Percentiles rank a stretch among this genome's conserved stretches.
Conservation (phyloP, 1,140 invertebrate genomes). For the Harpegnathos saltator region DNA sequence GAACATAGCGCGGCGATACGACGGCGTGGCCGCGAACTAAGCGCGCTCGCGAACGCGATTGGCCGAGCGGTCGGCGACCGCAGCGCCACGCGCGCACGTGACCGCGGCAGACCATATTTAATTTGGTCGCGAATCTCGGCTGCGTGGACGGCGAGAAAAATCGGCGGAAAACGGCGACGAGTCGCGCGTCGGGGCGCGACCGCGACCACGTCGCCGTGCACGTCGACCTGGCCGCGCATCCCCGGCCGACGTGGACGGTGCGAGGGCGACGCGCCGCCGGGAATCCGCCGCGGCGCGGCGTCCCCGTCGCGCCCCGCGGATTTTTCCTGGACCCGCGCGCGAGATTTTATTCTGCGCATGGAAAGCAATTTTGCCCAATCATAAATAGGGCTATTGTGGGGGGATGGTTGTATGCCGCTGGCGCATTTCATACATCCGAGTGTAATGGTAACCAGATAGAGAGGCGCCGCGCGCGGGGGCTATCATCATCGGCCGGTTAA, state of each 20-base stretch:
- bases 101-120: slow-evolving; percentile 81
- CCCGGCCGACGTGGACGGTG: too few relatives aligned
- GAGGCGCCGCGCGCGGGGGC: slow-evolving; percentile 83
- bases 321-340: slow-evolving; percentile 84
- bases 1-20: slow-evolving; percentile 80
- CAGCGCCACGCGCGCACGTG: slow-evolving; percentile 73
- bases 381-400: slow-evolving; percentile 87
- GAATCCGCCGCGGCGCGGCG: slow-evolving; percentile 35
- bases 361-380: slow-evolving; percentile 87
- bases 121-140: slow-evolving; percentile 82
- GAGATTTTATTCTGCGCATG: slow-evolving; percentile 86
- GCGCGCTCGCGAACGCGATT: neutral
- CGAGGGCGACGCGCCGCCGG: slow-evolving; percentile 12
- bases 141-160: slow-evolving; percentile 57
- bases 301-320: slow-evolving; percentile 74
- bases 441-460: slow-evolving; percentile 86
- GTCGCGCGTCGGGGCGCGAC: neutral
- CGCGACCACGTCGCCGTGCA: neutral
- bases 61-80: slow-evolving; percentile 3
- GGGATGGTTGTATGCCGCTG: slow-evolving; percentile 85
- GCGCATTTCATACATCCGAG: slow-evolving; percentile 85
- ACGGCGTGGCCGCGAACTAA: slow-evolving; percentile 66
- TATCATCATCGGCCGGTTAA: slow-evolving; percentile 81
- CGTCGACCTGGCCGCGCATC: too few relatives aligned
- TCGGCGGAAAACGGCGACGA: slow-evolving; percentile 2